Evolutionary conservation across 2,888 invertebrate genomes (phyloP).

Genomic region (Candidula unifasciata): DNA sequence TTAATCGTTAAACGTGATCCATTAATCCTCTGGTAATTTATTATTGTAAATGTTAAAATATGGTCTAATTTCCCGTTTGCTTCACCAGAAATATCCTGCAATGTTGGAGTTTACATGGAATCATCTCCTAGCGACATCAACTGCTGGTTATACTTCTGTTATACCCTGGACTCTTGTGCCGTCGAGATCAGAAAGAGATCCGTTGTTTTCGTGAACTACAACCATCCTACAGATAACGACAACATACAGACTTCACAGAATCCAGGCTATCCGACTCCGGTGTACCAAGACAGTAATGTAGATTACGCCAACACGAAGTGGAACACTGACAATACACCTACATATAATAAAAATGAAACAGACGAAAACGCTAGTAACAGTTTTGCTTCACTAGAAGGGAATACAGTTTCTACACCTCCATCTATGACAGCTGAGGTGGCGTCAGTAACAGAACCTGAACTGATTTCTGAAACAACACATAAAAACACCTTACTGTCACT

Average conservation of each 20-base stretch:
- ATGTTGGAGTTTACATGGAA: neutral
- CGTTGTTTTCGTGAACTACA: neutral
- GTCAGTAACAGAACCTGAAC: no score
- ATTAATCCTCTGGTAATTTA: no score
- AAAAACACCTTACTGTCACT: no score
- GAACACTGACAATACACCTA: neutral
- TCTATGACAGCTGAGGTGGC: neutral
- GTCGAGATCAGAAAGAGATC: neutral
- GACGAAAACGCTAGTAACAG: neutral
- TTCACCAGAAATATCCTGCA: slow-evolving; percentile 12
- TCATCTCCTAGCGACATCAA: neutral
- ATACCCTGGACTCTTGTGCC: slow-evolving; percentile 2
- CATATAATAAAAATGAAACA: neutral
- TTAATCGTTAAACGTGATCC: no score
- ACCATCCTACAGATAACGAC: neutral
- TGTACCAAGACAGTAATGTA: neutral
- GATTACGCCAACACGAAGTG: neutral
- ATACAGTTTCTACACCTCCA: no score
- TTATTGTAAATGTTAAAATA: no score
- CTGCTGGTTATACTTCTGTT: slow-evolving; percentile 25
- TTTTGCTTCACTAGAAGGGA: neutral
- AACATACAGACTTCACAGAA: neutral
- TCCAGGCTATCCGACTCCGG: neutral
- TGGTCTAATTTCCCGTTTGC: no score
- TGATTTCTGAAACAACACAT: no score